phyloP scores from a whole-genome alignment of 1,140 invertebrate species.

The Saccostrea cuccullata region DNA sequence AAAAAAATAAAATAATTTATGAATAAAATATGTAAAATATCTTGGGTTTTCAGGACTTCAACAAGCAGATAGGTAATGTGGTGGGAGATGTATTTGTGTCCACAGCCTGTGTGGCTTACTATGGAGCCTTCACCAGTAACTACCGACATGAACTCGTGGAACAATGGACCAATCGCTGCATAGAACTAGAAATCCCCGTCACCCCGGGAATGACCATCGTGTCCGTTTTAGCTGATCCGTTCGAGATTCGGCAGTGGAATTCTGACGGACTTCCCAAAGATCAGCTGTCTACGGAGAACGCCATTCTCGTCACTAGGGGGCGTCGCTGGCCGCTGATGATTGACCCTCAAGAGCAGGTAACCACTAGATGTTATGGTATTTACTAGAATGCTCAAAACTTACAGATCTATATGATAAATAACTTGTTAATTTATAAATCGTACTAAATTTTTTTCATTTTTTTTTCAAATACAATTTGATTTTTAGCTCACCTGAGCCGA shows the following conservation, averaged over 20 bases:
- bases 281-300: conserved; percentile 91
- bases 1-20: no score
- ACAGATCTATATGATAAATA: no score
- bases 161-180: conserved; percentile 71
- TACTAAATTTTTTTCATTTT: no score
- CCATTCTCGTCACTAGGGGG: conserved; percentile 89
- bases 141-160: conserved; percentile 73
- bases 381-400: no score
- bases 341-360: conserved; percentile 92
- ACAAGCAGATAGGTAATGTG: conserved; percentile 76
- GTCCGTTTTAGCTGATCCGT: conserved; percentile 88
- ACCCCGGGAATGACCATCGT: conserved; percentile 83
- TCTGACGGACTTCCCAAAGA: conserved; percentile 89
- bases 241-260: conserved; percentile 91
- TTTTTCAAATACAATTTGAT: no score
- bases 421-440: no score
- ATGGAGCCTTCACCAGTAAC: conserved; percentile 77
- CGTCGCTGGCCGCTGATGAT: conserved; percentile 92
- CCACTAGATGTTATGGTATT: not conserved
- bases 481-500: no score
- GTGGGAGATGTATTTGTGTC: conserved; percentile 79
- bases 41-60: conserved; percentile 70
- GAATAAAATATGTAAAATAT: no score
- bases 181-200: conserved; percentile 76
- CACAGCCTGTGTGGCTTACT: conserved; percentile 79